Evolutionary conservation across 2,888 invertebrate genomes (phyloP), one percentile per base, ranked within the genome.

Genomic region (Tethea ocularis): DNA sequence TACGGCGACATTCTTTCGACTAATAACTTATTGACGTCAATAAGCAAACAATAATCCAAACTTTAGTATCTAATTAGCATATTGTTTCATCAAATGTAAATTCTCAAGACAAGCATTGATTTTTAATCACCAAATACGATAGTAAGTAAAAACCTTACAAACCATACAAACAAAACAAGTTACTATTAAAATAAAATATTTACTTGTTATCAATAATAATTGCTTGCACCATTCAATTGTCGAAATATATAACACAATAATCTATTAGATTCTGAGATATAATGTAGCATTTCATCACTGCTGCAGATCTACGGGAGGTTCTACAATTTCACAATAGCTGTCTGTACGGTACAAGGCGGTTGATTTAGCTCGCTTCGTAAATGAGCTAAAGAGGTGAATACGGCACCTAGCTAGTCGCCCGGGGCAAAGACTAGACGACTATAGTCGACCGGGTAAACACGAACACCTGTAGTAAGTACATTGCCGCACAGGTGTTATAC

Each of bases 381-480:
- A 86, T 84, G 82, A 86, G 75, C 80, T 79, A 77, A 79, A 79
- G 79, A 82, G 82, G 78, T 82, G 80, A 84, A 84, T 80, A 80
- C 82, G 78, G 77, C 80, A 75, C 75, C 74, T 68, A 72, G 75
- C 75, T 71, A 70, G 75, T 79, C 75, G 76, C 80, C 75, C 69
- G 74, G 61, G 71, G 64, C 85, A 84, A 72, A 85, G 84, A 87
- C 64, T 82, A 84, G 69, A 63, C 69, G 57, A 26, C 26, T 26
- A 26, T 26, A 5, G 26, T 7, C 26, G 26, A 26, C 26, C 26
- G 26, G 26, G 26, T 6, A 5, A 5, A 7, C 26, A 26, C 26
- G 26, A 6, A 5, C 26, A 26, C 26, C 26, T 26, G 26, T 26
- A 26, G 26, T 26, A 7, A 26, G 26, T 26, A 7, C 26, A 5